Conservation (phyloP, 1,140 invertebrate genomes). For the Aphelenchoides fujianensis region DNA sequence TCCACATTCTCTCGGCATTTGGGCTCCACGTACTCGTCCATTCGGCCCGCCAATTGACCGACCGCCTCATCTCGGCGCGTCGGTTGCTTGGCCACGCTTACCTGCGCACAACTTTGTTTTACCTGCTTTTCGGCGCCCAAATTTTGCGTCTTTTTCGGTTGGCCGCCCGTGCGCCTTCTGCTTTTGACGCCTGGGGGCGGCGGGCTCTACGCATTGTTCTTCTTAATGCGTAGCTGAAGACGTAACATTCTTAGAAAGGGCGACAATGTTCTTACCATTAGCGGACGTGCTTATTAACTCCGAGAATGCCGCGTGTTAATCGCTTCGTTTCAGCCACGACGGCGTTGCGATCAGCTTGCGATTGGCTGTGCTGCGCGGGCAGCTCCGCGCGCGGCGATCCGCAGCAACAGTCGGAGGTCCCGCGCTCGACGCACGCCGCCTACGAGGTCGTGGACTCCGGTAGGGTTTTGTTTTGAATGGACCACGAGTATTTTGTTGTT, state of each 20-base stretch:
- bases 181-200: too few relatives aligned
- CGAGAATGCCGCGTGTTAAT: not conserved
- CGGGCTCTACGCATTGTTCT: too few relatives aligned
- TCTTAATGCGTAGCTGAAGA: too few relatives aligned
- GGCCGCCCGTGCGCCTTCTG: not conserved
- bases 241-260: too few relatives aligned
- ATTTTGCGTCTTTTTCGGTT: not conserved
- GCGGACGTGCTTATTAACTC: not conserved
- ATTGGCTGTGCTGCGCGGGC: constrained; percentile 29
- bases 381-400: constrained; percentile 15
- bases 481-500: not conserved
- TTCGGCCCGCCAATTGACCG: too few relatives aligned
- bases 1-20: too few relatives aligned
- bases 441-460: constrained; percentile 22
- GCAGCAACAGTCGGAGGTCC: not conserved
- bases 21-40: too few relatives aligned
- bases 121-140: not conserved
- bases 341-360: constrained; percentile 31
- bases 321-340: constrained; percentile 19
- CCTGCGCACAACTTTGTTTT: not conserved
- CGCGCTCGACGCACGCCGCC: constrained; percentile 16
- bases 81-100: not conserved
- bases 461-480: not conserved
- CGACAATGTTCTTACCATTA: not conserved
- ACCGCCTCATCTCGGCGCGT: too few relatives aligned